Conservation (phyloP, 2,888 invertebrate species). For the Xanthia icteritia region DNA sequence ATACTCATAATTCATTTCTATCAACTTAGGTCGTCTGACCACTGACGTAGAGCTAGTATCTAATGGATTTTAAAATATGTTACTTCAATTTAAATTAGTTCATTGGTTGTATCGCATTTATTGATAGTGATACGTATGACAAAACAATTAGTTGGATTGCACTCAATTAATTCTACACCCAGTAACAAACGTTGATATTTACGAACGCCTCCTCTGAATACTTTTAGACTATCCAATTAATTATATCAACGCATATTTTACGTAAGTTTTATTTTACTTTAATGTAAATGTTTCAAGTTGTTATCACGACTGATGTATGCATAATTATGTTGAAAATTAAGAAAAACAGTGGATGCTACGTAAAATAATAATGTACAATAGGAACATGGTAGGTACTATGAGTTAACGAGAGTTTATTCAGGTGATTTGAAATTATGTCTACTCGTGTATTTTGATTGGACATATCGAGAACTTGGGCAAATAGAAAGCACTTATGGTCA, state of each 20-base stretch:
- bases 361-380: conserved; percentile 21
- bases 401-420: conserved; percentile 66
- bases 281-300: conserved; percentile 65
- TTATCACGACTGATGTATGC: conserved; percentile 45
- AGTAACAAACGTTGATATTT: conserved; percentile 40
- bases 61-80: conserved; percentile 30
- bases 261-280: conserved; percentile 64
- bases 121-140: conserved; percentile 30
- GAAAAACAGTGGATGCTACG: conserved; percentile 7
- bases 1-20: conserved; percentile 39
- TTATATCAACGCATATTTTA: conserved; percentile 52
- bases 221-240: conserved; percentile 54
- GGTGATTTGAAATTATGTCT: conserved; percentile 64
- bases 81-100: conserved; percentile 28
- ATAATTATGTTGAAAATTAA: conserved; percentile 42
- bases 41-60: conserved; percentile 10
- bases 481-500: conserved; percentile 68
- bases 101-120: conserved; percentile 24
- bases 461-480: conserved; percentile 57
- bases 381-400: conserved; percentile 20
- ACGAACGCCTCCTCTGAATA: conserved; percentile 44
- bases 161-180: conserved; percentile 40
- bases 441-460: conserved; percentile 57
- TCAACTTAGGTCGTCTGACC: conserved; percentile 18
- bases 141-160: conserved; percentile 42